Conservation (phyloP, 2,113 vertebrate genomes). For the Dolichotis patagonum region DNA sequence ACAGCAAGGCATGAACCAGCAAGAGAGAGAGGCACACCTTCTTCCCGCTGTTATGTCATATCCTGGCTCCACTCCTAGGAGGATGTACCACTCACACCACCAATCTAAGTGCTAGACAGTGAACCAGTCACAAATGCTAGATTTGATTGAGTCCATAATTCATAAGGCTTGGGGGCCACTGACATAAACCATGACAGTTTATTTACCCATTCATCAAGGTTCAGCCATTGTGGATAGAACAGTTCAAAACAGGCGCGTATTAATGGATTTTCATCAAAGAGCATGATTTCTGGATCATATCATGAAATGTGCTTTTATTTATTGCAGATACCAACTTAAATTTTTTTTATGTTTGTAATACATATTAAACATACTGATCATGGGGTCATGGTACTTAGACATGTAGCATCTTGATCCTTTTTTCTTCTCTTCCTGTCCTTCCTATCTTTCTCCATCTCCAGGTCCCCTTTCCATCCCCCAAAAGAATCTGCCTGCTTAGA, state of each 20-base stretch:
- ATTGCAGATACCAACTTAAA: not conserved
- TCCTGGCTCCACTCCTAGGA: too few relatives aligned
- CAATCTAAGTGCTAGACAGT: too few relatives aligned
- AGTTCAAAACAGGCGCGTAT: not conserved
- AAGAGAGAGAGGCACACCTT: too few relatives aligned
- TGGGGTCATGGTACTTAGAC: not conserved
- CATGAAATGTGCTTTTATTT: not conserved
- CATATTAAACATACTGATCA: not conserved
- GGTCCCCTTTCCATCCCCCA: not conserved
- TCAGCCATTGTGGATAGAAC: not conserved
- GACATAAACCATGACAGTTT: not conserved
- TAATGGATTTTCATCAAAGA: not conserved
- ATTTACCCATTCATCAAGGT: not conserved
- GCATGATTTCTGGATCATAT: not conserved
- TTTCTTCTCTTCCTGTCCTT: not conserved
- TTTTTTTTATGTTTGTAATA: not conserved
- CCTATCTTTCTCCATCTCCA: not conserved
- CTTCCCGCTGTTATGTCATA: too few relatives aligned
- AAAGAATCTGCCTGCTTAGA: not conserved
- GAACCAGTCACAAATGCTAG: too few relatives aligned
- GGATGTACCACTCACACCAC: too few relatives aligned
- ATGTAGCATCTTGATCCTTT: not conserved
- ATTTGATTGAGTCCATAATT: too few relatives aligned
- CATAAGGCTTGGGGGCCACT: too few relatives aligned
- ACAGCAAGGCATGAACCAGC: too few relatives aligned